Evolutionary conservation across 1,140 invertebrate species (phyloP).

Genomic region (Hetaerina americana): DNA sequence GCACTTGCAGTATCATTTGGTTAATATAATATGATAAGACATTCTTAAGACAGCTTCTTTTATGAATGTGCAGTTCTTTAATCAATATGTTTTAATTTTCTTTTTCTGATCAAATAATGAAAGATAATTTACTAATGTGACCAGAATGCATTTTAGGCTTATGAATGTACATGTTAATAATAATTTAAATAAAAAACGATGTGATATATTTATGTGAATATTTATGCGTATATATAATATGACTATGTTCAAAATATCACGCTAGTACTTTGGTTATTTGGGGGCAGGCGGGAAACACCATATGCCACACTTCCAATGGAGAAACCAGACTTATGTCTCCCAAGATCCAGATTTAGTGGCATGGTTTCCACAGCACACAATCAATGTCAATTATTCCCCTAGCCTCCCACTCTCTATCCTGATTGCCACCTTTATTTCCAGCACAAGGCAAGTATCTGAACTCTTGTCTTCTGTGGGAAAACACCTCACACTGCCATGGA

Average conservation of each 20-base stretch:
- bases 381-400: background rate
- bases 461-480: background rate
- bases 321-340: too few species aligned
- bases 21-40: background rate
- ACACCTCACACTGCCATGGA: too few species aligned
- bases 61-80: background rate
- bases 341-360: too few species aligned
- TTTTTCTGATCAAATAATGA: background rate
- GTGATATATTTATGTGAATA: background rate
- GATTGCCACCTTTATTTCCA: background rate
- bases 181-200: background rate
- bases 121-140: background rate
- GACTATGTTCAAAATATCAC: background rate
- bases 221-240: constrained; percentile 1
- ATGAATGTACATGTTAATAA: background rate
- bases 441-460: background rate
- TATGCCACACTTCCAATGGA: background rate
- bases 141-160: background rate
- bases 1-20: background rate
- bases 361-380: background rate
- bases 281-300: background rate
- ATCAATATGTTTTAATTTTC: background rate
- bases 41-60: background rate
- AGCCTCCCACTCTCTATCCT: background rate
- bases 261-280: background rate